Conservation (phyloP, 2,113 vertebrate species). For the Onychostoma macrolepis region DNA sequence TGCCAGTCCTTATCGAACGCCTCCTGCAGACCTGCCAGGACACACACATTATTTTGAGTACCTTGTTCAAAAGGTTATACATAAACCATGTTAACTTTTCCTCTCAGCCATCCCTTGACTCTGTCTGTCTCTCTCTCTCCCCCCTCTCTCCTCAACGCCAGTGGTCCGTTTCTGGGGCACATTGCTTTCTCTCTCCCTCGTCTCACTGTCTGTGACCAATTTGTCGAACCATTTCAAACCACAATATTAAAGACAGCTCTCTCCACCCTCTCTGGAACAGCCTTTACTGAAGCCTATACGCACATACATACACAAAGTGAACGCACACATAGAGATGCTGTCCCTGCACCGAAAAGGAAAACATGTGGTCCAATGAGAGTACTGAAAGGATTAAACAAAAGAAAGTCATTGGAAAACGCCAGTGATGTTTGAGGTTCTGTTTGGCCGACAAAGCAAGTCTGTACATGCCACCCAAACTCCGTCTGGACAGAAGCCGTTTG, state of each 20-base stretch:
- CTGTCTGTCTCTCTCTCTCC: slow-evolving; percentile 58
- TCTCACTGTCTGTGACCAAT: slow-evolving; percentile 80
- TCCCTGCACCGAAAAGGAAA: neutral
- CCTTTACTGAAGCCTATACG: slow-evolving; percentile 54
- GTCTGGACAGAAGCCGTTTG: slow-evolving; percentile 16
- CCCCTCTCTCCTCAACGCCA: slow-evolving; percentile 57
- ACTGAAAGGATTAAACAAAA: neutral
- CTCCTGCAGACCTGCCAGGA: slow-evolving; percentile 87
- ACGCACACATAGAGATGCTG: neutral
- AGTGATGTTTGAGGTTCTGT: neutral
- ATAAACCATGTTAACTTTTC: slow-evolving; percentile 31
- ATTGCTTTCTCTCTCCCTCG: slow-evolving; percentile 74
- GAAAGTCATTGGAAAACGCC: neutral
- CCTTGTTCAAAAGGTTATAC: slow-evolving; percentile 66
- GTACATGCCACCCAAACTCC: slow-evolving; percentile 13
- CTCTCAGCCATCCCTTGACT: slow-evolving; percentile 23
- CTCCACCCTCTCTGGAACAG: slow-evolving; percentile 52
- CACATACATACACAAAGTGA: slow-evolving; percentile 42
- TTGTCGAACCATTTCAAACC: slow-evolving; percentile 76
- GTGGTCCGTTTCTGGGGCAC: slow-evolving; percentile 75
- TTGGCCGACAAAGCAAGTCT: slow-evolving; percentile 1
- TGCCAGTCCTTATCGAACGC: slow-evolving; percentile 96
- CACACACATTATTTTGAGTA: slow-evolving; percentile 57
- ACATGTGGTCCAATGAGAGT: slow-evolving; percentile 17
- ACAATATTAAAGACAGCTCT: slow-evolving; percentile 72